Evolutionary conservation across 2,113 vertebrate genomes (phyloP).

Genomic region (Percina caprodes): DNA sequence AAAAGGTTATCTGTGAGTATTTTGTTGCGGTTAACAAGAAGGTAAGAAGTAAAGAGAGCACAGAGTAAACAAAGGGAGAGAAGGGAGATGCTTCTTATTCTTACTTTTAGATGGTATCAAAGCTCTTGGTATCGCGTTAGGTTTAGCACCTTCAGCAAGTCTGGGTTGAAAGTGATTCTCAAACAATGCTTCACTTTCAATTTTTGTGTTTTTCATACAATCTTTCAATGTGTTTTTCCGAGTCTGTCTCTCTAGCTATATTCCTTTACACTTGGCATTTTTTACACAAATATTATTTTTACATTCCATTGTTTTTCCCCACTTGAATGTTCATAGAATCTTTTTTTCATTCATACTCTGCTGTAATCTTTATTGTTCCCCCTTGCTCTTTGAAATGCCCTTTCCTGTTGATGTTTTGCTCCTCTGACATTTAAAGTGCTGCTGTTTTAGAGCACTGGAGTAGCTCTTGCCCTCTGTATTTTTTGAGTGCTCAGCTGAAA

Average conservation of each 20-base stretch:
- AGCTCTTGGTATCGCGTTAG: conserved; percentile 13
- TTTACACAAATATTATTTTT: conserved; percentile 5
- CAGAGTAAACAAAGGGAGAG: conserved; percentile 31
- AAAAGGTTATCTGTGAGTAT: conserved; percentile 26
- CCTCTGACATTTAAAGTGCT: conserved; percentile 52
- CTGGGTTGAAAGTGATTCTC: conserved; percentile 20
- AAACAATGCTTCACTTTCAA: conserved; percentile 13
- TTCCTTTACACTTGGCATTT: conserved; percentile 1
- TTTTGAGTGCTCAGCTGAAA: conserved; percentile 33
- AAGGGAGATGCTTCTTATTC: conserved; percentile 24
- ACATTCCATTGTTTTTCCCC: not conserved
- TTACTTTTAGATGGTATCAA: conserved; percentile 24
- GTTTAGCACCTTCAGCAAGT: conserved; percentile 20
- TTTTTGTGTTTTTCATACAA: conserved; percentile 14
- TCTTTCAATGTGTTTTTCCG: not conserved
- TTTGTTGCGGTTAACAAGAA: conserved; percentile 3
- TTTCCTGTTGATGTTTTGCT: conserved; percentile 43
- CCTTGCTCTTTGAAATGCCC: conserved; percentile 19
- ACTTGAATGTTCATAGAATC: not conserved
- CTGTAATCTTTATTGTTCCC: conserved; percentile 17
- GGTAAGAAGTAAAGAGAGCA: conserved; percentile 27
- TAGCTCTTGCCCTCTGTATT: conserved; percentile 33
- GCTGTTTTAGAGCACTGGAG: conserved; percentile 16
- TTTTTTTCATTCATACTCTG: conserved; percentile 28
- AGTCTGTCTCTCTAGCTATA: not conserved